These are phyloP conservation scores for Wasmannia auropunctata DNA, from an alignment of 1,140 invertebrate species.

Conservation along the genomic window DNA sequence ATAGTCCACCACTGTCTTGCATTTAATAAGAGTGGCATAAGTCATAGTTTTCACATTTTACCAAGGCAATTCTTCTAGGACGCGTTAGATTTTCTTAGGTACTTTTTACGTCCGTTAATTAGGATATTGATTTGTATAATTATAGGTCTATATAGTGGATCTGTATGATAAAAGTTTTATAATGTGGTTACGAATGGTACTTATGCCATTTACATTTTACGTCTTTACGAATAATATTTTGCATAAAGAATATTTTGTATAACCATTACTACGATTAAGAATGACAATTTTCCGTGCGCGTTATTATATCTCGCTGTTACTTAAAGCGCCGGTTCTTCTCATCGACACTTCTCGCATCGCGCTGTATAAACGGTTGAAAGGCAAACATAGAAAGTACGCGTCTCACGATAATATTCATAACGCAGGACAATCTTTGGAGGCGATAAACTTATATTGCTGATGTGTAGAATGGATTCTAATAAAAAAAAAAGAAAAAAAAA, in stretches of 20 bases:
- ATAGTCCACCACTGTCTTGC: constrained; percentile 52
- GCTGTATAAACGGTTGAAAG: constrained; percentile 41
- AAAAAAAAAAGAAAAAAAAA: too few species aligned
- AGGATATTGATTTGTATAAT: constrained; percentile 14
- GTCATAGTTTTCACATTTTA: constrained; percentile 61
- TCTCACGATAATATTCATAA: constrained; percentile 50
- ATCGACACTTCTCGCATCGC: constrained; percentile 19
- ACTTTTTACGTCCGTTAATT: constrained; percentile 23
- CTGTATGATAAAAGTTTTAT: constrained; percentile 45
- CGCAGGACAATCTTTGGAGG: constrained; percentile 66
- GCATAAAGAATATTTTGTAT: constrained; percentile 49
- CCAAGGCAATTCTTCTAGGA: constrained; percentile 40
- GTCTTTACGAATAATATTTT: constrained; percentile 45
- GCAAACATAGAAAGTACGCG: constrained; percentile 65
- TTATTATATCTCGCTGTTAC: constrained; percentile 44
- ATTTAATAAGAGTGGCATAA: constrained; percentile 68
- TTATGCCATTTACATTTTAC: constrained; percentile 67
- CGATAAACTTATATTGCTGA: constrained; percentile 62
- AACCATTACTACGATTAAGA: constrained; percentile 25
- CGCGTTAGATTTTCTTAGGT: constrained; percentile 34
- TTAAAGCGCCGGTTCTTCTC: constrained; percentile 4
- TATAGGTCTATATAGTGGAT: constrained; percentile 31
- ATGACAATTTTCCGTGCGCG: background rate
- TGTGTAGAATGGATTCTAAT: constrained; percentile 28
- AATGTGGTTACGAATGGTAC: constrained; percentile 62